Conservation (phyloP, 2,797 vertebrate genomes). For the Alcedo atthis region DNA sequence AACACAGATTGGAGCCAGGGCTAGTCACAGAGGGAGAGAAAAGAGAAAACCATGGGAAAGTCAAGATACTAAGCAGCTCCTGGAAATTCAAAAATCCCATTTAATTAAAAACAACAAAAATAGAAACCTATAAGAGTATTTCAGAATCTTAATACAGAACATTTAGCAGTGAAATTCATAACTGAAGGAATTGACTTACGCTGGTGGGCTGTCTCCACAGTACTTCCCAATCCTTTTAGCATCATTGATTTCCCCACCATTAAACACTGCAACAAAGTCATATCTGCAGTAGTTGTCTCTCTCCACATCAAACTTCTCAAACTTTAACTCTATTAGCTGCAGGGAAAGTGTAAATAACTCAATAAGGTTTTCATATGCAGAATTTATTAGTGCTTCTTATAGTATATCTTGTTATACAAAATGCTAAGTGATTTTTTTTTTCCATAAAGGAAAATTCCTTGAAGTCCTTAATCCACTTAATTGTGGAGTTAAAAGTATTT, state of each 20-base stretch:
- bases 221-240: slow-evolving; percentile 95
- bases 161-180: not conserved
- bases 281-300: slow-evolving; percentile 98
- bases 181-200: slow-evolving; percentile 81
- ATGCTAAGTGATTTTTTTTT: not conserved
- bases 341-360: slow-evolving; percentile 19
- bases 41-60: not conserved
- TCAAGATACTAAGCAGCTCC: not conserved
- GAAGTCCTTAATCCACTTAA: not conserved
- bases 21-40: not conserved
- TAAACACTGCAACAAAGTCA: slow-evolving; percentile 94
- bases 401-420: not conserved
- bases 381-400: not conserved
- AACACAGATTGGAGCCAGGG: not conserved
- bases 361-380: not conserved
- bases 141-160: not conserved
- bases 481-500: not conserved
- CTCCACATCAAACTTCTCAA: slow-evolving; percentile 99
- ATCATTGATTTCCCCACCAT: slow-evolving; percentile 93
- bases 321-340: slow-evolving; percentile 91
- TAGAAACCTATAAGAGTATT: not conserved
- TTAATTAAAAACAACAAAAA: not conserved
- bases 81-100: not conserved
- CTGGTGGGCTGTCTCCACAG: slow-evolving; percentile 95
- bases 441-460: not conserved